Percentiles rank a stretch among this genome's conserved stretches.
phyloP scores from a whole-genome alignment of 2,113 vertebrate genomes.

The Oenanthe oenanthe region DNA sequence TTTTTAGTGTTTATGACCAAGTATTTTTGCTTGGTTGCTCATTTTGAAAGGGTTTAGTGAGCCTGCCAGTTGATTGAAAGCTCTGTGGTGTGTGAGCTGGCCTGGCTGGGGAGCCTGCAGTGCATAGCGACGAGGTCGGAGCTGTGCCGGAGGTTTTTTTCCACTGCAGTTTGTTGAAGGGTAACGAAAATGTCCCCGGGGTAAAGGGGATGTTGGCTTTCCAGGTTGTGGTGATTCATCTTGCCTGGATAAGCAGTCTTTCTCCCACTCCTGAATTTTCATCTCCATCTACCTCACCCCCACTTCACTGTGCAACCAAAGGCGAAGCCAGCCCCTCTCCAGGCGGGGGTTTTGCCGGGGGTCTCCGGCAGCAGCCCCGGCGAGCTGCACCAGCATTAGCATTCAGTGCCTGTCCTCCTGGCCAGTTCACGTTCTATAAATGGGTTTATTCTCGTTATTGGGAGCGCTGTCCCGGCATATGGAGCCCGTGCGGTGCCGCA shows the following conservation, averaged over 20 bases:
- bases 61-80: slow-evolving; percentile 69
- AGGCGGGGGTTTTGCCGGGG: neutral
- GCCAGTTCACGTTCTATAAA: neutral
- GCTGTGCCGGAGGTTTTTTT: slow-evolving; percentile 31
- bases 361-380: neutral
- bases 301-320: neutral
- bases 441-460: slow-evolving; percentile 29
- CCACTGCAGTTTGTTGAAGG: slow-evolving; percentile 60
- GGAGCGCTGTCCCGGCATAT: slow-evolving; percentile 28
- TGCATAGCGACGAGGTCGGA: slow-evolving; percentile 50
- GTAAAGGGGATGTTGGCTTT: slow-evolving; percentile 33
- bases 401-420: neutral
- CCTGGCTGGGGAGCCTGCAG: slow-evolving; percentile 55
- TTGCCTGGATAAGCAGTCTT: slow-evolving; percentile 36
- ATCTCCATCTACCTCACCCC: neutral
- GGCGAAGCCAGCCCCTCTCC: neutral
- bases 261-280: neutral
- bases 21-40: slow-evolving; percentile 74
- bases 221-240: slow-evolving; percentile 35
- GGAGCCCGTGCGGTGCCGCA: slow-evolving; percentile 35
- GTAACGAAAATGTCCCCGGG: slow-evolving; percentile 34
- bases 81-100: slow-evolving; percentile 70
- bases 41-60: slow-evolving; percentile 73
- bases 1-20: slow-evolving; percentile 71
- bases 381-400: neutral